A percentile compares a stretch with the other conserved stretches of the same genome.
Evolutionary conservation across 2,113 vertebrate species (phyloP).

Genomic region (Phasianus colchicus): DNA sequence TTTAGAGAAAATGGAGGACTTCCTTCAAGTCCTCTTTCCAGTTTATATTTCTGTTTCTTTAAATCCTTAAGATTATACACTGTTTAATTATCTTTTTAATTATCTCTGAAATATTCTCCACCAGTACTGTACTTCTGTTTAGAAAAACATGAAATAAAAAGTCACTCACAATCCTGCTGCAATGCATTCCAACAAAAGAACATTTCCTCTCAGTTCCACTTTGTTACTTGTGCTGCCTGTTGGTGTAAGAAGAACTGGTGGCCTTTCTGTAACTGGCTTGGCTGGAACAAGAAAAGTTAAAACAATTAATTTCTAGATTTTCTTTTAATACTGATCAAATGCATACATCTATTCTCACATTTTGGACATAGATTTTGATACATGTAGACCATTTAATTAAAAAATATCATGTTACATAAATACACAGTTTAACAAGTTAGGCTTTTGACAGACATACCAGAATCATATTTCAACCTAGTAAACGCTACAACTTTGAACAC

Average conservation of each 20-base stretch:
- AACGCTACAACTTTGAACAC: background rate
- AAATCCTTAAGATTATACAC: background rate
- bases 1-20: background rate
- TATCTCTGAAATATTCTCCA: background rate
- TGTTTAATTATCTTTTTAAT: background rate
- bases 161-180: conserved; percentile 94
- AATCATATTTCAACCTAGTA: background rate
- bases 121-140: background rate
- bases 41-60: background rate
- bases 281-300: conserved; percentile 77
- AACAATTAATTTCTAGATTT: background rate
- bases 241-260: conserved; percentile 89
- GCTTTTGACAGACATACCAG: background rate
- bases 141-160: background rate
- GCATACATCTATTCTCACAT: background rate
- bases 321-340: background rate
- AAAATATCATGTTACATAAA: background rate
- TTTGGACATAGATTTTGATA: background rate
- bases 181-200: conserved; percentile 93
- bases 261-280: conserved; percentile 84
- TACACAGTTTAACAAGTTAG: conserved; percentile 8
- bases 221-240: conserved; percentile 85
- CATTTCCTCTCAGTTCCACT: conserved; percentile 90
- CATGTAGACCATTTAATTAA: background rate
- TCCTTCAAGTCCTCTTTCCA: background rate